Percentiles rank a stretch among this genome's conserved stretches.
Conservation (phyloP, 1,140 invertebrate genomes). For the Drosophila tropicalis region DNA sequence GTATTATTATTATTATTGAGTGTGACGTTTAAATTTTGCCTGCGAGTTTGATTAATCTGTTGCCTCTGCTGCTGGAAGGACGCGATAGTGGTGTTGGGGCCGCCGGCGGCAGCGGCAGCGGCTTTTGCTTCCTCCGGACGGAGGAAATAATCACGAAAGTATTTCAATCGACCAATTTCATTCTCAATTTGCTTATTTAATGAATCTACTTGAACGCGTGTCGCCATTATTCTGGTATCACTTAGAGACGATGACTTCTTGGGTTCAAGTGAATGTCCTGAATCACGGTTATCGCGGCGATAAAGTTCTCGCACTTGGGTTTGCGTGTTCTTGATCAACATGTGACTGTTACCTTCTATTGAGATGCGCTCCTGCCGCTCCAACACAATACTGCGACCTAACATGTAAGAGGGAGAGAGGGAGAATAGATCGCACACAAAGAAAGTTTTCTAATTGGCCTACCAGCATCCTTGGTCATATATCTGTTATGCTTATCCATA, state of each 20-base stretch:
- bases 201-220: slow-evolving; percentile 18
- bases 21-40: not conserved
- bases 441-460: not conserved
- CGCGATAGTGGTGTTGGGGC: no score
- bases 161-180: slow-evolving; percentile 46
- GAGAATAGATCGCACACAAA: no score
- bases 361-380: slow-evolving; percentile 41
- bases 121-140: not conserved
- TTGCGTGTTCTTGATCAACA: slow-evolving; percentile 29
- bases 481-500: slow-evolving; percentile 7
- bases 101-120: no score
- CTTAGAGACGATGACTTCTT: not conserved
- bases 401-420: no score
- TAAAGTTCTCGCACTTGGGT: slow-evolving; percentile 34
- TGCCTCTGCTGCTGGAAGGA: not conserved
- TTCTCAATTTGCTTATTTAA: slow-evolving; percentile 40
- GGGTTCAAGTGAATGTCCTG: not conserved
- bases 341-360: slow-evolving; percentile 12
- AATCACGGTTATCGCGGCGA: not conserved
- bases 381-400: slow-evolving; percentile 27
- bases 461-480: slow-evolving; percentile 17
- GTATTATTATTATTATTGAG: not conserved
- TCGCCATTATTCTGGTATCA: slow-evolving; percentile 17
- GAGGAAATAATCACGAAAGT: slow-evolving; percentile 22
- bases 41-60: not conserved